These are phyloP conservation scores for Columba guinea DNA, from an alignment of 2,797 vertebrate species.

Conservation along the genomic window DNA sequence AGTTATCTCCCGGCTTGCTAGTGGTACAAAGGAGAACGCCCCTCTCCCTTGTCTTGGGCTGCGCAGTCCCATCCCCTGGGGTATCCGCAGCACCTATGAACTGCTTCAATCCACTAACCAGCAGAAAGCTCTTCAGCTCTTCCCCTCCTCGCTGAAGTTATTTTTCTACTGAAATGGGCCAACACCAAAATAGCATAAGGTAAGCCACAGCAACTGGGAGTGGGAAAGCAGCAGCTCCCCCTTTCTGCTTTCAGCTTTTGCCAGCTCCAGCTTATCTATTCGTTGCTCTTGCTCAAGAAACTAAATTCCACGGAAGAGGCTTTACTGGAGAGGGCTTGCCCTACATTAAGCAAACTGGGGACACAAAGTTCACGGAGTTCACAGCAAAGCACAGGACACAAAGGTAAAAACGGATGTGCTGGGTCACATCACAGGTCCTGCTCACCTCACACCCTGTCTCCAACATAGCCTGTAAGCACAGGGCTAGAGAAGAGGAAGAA, in stretches of 20 bases:
- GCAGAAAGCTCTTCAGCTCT: neutral
- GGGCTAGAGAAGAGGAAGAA: neutral
- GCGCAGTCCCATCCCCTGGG: neutral
- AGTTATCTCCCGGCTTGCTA: neutral
- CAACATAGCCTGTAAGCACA: neutral
- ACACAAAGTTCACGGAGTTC: neutral
- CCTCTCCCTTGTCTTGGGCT: neutral
- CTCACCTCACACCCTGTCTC: neutral
- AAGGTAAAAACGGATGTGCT: neutral
- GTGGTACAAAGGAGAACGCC: neutral
- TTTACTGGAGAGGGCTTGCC: neutral
- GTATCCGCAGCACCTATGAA: neutral
- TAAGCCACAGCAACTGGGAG: conserved; percentile 10
- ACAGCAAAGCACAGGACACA: neutral
- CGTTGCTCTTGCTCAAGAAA: conserved; percentile 22
- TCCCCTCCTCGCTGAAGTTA: neutral
- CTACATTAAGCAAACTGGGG: neutral
- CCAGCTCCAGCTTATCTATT: conserved; percentile 34
- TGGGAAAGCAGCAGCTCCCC: neutral
- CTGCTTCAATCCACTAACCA: neutral
- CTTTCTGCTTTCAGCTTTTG: neutral
- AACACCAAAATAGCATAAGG: conserved; percentile 12
- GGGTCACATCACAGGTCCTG: neutral
- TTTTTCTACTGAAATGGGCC: neutral
- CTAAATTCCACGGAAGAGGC: neutral